Base-by-base conservation (phyloP, 2,797 vertebrate species). In the Coccyzus lansbergi region DNA sequence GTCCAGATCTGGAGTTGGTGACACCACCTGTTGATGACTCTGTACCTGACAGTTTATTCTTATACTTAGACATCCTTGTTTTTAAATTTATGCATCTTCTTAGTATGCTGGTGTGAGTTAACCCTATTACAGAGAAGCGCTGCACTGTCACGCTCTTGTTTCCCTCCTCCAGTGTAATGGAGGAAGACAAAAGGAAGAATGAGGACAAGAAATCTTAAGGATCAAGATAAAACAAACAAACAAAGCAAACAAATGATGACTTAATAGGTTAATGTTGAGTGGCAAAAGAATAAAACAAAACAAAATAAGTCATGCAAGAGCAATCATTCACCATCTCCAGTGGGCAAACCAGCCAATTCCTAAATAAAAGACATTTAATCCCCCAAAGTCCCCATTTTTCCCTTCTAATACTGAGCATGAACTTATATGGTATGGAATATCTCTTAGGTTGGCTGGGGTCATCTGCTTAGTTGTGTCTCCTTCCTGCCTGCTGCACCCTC, bases 121-220 rank as follows among this genome's bases (percentile, higher is more conserved):
- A 65, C 2, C 6, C 4, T 48, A 26, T 8, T 79, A 26, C 33
- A 48, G 15, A 15, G 25, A 33, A 51, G 15, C 18, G 34, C 12
- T 15, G 34, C 4, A 11, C 6, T 26, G 20, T 49, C 1, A 0
- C 31, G 76, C 1, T 2, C 4, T 42, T 31, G 38, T 7, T 48
- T 9, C 3, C 21, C 5, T 58, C 17, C 8, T 10, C 3, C 5
- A 44, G 7, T 20, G 29, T 8, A 44, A 29, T 10, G 6, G 5
- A 46, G 13, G 7, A 75, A 33, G 17, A 48, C 6, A 4, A 60
- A 83, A 64, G 4, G 29, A 65, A 58, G 8, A 53, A 58, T 8
- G 7, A 58, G 71, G 55, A 7, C 19, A 58, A 42, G 12, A 49
- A 71, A 58, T 31, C 2, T 15, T 48, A 7, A 3, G 5, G 7